These are phyloP conservation scores for Entosphenus tridentatus DNA, from an alignment of 2,113 vertebrate genomes.

Conservation along the genomic window DNA sequence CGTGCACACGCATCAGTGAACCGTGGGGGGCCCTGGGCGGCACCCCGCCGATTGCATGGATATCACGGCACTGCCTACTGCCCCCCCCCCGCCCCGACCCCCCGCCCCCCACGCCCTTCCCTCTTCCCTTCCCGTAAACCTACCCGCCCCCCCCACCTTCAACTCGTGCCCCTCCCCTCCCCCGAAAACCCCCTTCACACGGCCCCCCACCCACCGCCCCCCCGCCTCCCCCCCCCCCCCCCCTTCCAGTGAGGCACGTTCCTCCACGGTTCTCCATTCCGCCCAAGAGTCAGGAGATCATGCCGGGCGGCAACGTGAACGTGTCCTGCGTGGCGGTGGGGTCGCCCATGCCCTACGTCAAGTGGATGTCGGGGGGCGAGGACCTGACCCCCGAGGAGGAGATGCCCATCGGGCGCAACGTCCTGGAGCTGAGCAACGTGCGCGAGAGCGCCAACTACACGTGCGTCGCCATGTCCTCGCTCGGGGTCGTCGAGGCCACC, in stretches of 20 bases:
- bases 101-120: constrained; percentile 17
- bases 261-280: constrained; percentile 95
- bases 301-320: constrained; percentile 96
- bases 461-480: constrained; percentile 93
- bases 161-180: constrained; percentile 19
- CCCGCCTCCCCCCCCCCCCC: constrained; percentile 7
- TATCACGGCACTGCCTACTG: constrained; percentile 14
- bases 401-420: constrained; percentile 98
- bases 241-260: constrained; percentile 67
- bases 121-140: constrained; percentile 14
- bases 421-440: constrained; percentile 86
- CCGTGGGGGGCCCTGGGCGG: constrained; percentile 9
- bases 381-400: constrained; percentile 94
- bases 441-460: constrained; percentile 97
- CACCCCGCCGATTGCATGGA: constrained; percentile 14
- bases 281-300: constrained; percentile 94
- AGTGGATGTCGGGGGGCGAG: constrained; percentile 96
- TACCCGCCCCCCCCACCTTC: constrained; percentile 13
- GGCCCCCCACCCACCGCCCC: constrained; percentile 12
- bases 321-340: constrained; percentile 97
- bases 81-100: constrained; percentile 10
- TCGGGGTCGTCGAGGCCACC: constrained; percentile 92
- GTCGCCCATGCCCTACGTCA: constrained; percentile 97
- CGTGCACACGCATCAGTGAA: constrained; percentile 11
- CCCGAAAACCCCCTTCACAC: constrained; percentile 14